These are phyloP conservation scores for Ctenopoma multispine DNA, from an alignment of 2,797 vertebrate species.

Conservation along the genomic window DNA sequence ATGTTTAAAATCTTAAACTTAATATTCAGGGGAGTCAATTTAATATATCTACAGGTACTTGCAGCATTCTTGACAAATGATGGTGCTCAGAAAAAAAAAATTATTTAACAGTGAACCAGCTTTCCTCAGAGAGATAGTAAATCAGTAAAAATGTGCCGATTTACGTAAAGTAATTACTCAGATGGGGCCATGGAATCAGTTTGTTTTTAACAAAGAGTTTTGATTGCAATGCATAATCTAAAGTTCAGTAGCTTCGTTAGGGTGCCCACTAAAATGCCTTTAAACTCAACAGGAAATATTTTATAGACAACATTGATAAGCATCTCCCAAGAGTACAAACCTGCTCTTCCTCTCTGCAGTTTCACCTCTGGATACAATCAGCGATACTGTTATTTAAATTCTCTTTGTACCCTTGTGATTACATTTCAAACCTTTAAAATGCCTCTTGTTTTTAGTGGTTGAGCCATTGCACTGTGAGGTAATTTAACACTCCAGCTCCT, in stretches of 20 bases:
- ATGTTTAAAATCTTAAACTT: neutral
- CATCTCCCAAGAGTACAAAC: constrained; percentile 37
- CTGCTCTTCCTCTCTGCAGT: constrained; percentile 33
- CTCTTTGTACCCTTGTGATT: constrained; percentile 61
- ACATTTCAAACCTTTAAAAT: constrained; percentile 62
- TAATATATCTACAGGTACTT: neutral
- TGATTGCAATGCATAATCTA: constrained; percentile 53
- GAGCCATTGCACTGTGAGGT: constrained; percentile 63
- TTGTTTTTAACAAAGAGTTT: constrained; percentile 27
- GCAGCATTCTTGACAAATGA: neutral
- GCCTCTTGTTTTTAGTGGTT: constrained; percentile 58
- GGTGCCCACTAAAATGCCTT: constrained; percentile 11
- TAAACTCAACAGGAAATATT: constrained; percentile 48
- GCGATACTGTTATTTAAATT: constrained; percentile 54
- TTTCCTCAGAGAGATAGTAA: constrained; percentile 31
- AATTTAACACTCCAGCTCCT: constrained; percentile 74
- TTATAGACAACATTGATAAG: constrained; percentile 50
- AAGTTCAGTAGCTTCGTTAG: constrained; percentile 33
- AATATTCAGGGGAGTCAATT: neutral
- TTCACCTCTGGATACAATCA: constrained; percentile 64
- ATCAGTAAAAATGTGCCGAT: constrained; percentile 43
- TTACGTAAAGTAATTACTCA: constrained; percentile 42
- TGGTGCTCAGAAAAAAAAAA: constrained; percentile 19
- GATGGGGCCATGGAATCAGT: constrained; percentile 15
- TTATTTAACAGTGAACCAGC: constrained; percentile 6